These are phyloP conservation scores for Drosophila mayri DNA, from an alignment of 1,140 invertebrate genomes.

Conservation along the genomic window DNA sequence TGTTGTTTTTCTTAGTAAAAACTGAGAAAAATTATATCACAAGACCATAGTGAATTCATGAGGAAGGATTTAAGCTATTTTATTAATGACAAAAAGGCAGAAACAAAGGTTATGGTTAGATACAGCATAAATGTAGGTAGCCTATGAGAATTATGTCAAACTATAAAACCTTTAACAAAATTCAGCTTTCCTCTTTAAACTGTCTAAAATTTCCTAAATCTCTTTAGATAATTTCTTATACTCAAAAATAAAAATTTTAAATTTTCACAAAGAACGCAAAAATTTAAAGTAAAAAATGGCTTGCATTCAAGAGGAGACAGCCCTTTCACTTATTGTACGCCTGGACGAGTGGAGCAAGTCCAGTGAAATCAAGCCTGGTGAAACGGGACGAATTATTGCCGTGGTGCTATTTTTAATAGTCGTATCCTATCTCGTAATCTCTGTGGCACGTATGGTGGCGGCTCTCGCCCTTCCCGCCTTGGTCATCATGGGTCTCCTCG, in stretches of 20 bases:
- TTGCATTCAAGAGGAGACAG: background rate
- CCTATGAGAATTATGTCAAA: too few relatives aligned
- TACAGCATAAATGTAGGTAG: background rate
- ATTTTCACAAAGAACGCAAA: background rate
- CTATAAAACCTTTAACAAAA: background rate
- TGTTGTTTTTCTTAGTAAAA: background rate
- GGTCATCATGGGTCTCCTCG: conserved; percentile 8
- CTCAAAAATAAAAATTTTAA: background rate
- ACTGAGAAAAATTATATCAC: background rate
- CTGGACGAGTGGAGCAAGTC: conserved; percentile 20
- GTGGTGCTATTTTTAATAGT: conserved; percentile 12
- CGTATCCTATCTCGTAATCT: conserved; percentile 11
- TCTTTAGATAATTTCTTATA: background rate
- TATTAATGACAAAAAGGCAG: too few relatives aligned
- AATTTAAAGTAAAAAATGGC: conserved; percentile 15
- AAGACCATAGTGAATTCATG: background rate
- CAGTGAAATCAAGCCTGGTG: background rate
- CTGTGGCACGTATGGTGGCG: conserved; percentile 23
- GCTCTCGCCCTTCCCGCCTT: conserved; percentile 27
- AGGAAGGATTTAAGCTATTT: too few relatives aligned
- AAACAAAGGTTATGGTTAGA: too few relatives aligned
- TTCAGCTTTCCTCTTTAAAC: background rate
- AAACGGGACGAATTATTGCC: conserved; percentile 27
- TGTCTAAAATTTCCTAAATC: background rate
- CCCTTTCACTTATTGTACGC: background rate